Evolutionary conservation across 1,140 invertebrate species (phyloP), one percentile per base, ranked within the genome.

Genomic region (Aphis craccivora): DNA sequence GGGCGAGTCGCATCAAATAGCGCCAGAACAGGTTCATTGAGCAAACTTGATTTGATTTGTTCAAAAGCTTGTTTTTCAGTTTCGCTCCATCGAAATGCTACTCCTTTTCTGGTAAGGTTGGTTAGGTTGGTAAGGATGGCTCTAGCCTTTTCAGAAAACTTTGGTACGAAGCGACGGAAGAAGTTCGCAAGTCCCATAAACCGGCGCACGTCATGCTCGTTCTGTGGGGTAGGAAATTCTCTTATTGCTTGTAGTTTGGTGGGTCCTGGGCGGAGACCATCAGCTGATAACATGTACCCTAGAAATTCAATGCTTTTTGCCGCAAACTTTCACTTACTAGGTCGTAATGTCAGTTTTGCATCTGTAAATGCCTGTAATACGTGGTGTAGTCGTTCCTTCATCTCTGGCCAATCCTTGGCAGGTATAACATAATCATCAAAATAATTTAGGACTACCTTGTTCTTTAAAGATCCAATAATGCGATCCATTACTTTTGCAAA

Each of bases 401-500:
- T 86, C 18, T 93, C 81, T 9, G 53, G 45, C 35, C 81, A 37
- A 7, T n/a, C 84, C 22, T 55, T 87, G 40, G 83, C 83, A 1
- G 92, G 81, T 51, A 93, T 81, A 7, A 93, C 87, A 37, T 86
- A 81, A 43, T 93, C 92, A 37, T 93, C 92, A 11, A 86, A 87
- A 60, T 51, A 93, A 37, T 87, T 86, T 37, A 93, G 11, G 5
- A 81, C n/a, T 25, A 53, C 18, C 22, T 43, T 35, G 35, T 48
- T 48, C 25, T 48, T 45, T 11, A 53, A 60, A 37, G 30, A 2
- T 22, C 92, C 92, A 9, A 93, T 51, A 22, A 23, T 35, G 5
- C 40, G 67, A 9, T 51, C 51, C 94, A 94, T 94, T 43, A 94
- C 25, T 14, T 48, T 35, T 23, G 91, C 91, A 60, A 93, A 93